Conservation (phyloP, 2,888 invertebrate genomes). For the Rhingia rostrata region DNA sequence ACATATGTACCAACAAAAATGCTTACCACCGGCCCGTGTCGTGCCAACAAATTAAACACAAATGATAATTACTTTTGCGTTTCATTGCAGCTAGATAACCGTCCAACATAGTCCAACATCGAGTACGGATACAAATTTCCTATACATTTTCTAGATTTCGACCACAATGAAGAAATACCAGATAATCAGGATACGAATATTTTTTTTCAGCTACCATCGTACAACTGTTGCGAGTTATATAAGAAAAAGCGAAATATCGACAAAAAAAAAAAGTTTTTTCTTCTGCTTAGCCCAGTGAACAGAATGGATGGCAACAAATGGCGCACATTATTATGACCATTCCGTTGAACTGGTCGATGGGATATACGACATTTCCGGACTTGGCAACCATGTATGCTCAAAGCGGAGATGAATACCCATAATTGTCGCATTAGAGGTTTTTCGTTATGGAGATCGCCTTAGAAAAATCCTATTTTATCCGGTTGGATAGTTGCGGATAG, state of each 20-base stretch:
- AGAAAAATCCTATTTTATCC: neutral
- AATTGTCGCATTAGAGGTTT: neutral
- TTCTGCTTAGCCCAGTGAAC: neutral
- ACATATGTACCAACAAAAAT: too few relatives aligned
- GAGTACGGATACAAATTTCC: too few relatives aligned
- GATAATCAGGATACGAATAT: constrained; percentile 1
- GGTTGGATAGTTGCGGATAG: too few relatives aligned
- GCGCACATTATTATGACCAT: neutral
- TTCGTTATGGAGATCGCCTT: too few relatives aligned
- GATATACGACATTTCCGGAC: neutral
- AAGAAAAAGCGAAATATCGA: constrained; percentile 6
- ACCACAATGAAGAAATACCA: neutral
- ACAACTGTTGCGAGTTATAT: neutral
- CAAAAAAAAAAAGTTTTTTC: neutral
- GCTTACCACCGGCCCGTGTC: too few relatives aligned
- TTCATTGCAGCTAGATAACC: too few relatives aligned
- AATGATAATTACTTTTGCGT: too few relatives aligned
- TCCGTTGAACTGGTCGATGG: neutral
- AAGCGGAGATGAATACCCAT: neutral
- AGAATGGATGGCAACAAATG: neutral
- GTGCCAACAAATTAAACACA: too few relatives aligned
- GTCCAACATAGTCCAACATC: too few relatives aligned
- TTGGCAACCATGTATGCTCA: neutral
- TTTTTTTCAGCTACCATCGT: neutral
- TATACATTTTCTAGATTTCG: too few relatives aligned